These are phyloP conservation scores for Numenius arquata DNA, from an alignment of 2,113 vertebrate genomes.

Conservation along the genomic window DNA sequence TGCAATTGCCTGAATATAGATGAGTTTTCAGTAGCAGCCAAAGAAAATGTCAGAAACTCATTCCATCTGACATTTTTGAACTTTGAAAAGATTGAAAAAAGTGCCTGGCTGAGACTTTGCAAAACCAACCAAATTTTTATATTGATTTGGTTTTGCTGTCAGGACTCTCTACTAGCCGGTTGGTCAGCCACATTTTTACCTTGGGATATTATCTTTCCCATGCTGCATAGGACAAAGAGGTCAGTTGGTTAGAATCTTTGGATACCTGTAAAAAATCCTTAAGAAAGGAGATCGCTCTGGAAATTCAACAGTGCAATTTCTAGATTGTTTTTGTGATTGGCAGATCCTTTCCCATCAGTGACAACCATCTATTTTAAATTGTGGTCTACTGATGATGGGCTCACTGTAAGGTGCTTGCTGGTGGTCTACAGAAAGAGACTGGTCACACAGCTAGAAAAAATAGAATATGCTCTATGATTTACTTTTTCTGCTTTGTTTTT, in stretches of 20 bases:
- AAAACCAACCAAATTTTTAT: neutral
- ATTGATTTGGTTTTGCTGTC: neutral
- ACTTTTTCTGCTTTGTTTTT: neutral
- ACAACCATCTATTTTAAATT: neutral
- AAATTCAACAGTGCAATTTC: neutral
- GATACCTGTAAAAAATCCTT: neutral
- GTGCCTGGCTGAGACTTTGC: neutral
- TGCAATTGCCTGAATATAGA: neutral
- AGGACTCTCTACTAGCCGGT: neutral
- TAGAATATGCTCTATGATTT: neutral
- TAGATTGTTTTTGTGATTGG: neutral
- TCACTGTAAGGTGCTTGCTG: neutral
- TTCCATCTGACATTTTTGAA: neutral
- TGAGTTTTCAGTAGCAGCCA: neutral
- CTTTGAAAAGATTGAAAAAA: neutral
- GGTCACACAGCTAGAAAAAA: neutral
- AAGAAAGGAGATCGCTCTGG: neutral
- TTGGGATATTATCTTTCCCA: neutral
- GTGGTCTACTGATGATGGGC: neutral
- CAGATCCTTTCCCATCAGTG: neutral
- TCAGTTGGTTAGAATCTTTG: neutral
- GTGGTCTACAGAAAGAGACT: neutral
- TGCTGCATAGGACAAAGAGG: neutral
- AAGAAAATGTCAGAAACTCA: neutral
- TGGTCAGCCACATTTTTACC: neutral